These are phyloP conservation scores for Tautogolabrus adspersus DNA, from an alignment of 2,113 vertebrate genomes.

Conservation along the genomic window DNA sequence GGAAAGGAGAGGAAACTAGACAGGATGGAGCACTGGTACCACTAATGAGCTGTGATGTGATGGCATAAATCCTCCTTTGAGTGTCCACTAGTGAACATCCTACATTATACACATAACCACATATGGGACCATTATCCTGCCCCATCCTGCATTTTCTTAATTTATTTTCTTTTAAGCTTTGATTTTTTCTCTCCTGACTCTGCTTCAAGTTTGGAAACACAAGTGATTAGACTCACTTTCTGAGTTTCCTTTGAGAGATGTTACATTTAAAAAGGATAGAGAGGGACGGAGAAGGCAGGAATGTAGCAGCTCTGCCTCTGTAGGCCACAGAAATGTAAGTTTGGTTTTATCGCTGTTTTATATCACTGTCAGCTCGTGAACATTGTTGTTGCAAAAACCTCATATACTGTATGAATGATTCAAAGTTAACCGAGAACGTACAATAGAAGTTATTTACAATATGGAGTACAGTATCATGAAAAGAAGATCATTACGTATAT, in stretches of 20 bases:
- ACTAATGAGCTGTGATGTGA: conserved; percentile 50
- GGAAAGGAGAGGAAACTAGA: conserved; percentile 18
- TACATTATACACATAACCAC: conserved; percentile 15
- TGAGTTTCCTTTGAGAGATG: conserved; percentile 34
- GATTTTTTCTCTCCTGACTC: conserved; percentile 36
- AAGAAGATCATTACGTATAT: neutral
- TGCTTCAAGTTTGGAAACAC: conserved; percentile 34
- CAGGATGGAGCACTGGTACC: conserved; percentile 18
- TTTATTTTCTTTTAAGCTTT: conserved; percentile 13
- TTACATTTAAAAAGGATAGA: neutral
- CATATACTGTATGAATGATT: conserved; percentile 33
- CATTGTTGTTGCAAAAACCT: conserved; percentile 40
- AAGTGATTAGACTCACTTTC: conserved; percentile 50
- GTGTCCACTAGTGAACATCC: conserved; percentile 15
- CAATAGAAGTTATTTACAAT: neutral
- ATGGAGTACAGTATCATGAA: neutral
- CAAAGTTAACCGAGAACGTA: neutral
- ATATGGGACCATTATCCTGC: neutral
- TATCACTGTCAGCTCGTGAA: conserved; percentile 62
- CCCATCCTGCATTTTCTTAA: neutral
- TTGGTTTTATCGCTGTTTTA: conserved; percentile 65
- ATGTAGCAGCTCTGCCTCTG: conserved; percentile 23
- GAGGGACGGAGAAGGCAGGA: conserved; percentile 13
- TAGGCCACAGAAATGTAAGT: conserved; percentile 58
- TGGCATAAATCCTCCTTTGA: conserved; percentile 37